These are phyloP conservation scores for Lycaon pictus DNA, from an alignment of 2,113 vertebrate genomes.

Conservation along the genomic window DNA sequence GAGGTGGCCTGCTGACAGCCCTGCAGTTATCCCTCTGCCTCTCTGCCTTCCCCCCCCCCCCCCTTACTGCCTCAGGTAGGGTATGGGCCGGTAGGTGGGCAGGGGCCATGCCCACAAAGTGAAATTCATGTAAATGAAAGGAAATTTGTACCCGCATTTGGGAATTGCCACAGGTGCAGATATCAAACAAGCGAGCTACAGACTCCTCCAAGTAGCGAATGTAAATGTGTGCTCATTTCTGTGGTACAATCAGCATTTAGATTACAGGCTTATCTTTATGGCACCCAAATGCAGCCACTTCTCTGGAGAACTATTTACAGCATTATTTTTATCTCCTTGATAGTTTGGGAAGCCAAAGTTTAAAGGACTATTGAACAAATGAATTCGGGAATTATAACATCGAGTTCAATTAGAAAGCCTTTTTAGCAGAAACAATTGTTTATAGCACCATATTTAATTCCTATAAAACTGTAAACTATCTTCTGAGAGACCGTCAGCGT, in stretches of 20 bases:
- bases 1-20: too few relatives aligned
- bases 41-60: background rate
- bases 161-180: background rate
- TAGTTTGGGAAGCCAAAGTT: slow-evolving; percentile 66
- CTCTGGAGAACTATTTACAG: background rate
- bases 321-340: slow-evolving; percentile 41
- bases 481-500: slow-evolving; percentile 28
- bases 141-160: background rate
- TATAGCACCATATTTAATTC: slow-evolving; percentile 65
- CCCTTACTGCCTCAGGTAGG: too few relatives aligned
- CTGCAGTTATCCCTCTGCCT: background rate
- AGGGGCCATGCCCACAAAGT: background rate
- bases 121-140: background rate
- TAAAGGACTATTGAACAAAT: slow-evolving; percentile 73
- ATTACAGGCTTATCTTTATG: background rate
- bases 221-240: slow-evolving; percentile 68
- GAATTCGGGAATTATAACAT: slow-evolving; percentile 60
- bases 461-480: slow-evolving; percentile 53
- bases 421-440: slow-evolving; percentile 69
- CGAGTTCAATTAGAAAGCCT: slow-evolving; percentile 75
- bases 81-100: background rate
- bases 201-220: slow-evolving; percentile 59
- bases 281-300: background rate
- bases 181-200: slow-evolving; percentile 33
- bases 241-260: slow-evolving; percentile 56